Evolutionary conservation across 2,888 invertebrate species (phyloP), one percentile per base, ranked within the genome.

Genomic region (Seira musarum): DNA sequence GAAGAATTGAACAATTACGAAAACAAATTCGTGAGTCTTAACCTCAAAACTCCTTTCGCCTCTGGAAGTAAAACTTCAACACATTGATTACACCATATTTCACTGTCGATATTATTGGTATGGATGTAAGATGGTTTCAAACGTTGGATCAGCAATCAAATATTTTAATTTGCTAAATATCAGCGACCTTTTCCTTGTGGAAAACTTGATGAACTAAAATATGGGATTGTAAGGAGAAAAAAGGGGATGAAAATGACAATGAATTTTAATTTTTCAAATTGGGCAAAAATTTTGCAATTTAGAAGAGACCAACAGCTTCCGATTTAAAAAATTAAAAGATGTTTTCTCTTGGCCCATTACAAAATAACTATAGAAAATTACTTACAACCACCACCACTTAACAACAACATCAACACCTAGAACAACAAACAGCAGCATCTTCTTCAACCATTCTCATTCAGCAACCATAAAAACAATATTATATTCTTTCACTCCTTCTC

Each of bases 341-440:
- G 40, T 40, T 40, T 40, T 40, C 40, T 40, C 40, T 40, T 8
- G 13, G 40, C 40, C 40, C 40, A 40, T 40, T 40, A 40, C 40
- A 40, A 40, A 40, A 40, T 40, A 6, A 40, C 40, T 13, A 40
- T 13, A 40, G 40, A 40, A 40, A 40, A 40, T 40, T 40, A 75
- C 68, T n/a, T 15, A 68, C 49, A 2, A 65, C 74, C 13, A 64
- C 71, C 71, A 78, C 66, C 78, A 78, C 78, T 72, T 78, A 78
- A 78, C 78, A 78, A 78, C 78, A 78, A 78, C 78, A 77, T 77
- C 77, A 78, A 71, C 67, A 78, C 78, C 78, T 78, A 67, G 78
- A 78, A 78, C 71, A 78, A 71, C 71, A 71, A 72, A 71, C 65
- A 35, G 35, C 35, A 65, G 63, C 40, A 40, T 40, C 40, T 40